Evolutionary conservation across 2,797 vertebrate genomes (phyloP), one percentile per base, ranked within the genome.

Genomic region (Scarus forsteni): DNA sequence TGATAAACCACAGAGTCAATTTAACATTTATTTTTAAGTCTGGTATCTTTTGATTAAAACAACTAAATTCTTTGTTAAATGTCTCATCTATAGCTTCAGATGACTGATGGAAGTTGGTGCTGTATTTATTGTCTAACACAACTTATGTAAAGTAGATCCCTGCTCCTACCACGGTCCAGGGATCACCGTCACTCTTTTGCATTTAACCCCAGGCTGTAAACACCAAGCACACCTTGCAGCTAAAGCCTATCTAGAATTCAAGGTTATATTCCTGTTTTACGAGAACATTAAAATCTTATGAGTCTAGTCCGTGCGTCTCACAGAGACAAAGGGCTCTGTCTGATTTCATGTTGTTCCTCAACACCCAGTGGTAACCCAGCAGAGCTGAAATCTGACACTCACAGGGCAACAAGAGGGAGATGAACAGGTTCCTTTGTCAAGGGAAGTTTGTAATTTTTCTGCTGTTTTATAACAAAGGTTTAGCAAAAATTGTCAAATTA

Each of bases 351-450:
- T 44, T 44, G 11, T 39, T 9, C 65, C 50, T 39, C 12, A 79
- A 81, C 65, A 69, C 59, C 50, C 36, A n/a, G n/a, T 46, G 14
- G 43, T 16, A 2, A 70, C 40, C 39, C 14, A 6, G 63, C 62
- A 40, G 19, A 66, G 63, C 38, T 73, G 87, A 77, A 90, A 92
- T 68, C 50, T 85, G 90, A 92, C 60, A 66, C 85, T 66, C 1
- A 0, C 0, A 1, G 2, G 48, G 18, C 50, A 3, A 39, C 40
- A 7, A 5, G 15, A 80, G 44, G 73, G 68, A 0, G 66, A 77
- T 18, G 50, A 89, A 90, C 85, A 62, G 85, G 81, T 85, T 72
- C 43, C 51, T 63, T n/a, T 70, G 39, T 72, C 52, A 12, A 45
- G 9, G 19, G 15, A 48, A 15, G 2, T 2, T 19, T 18, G 5